phyloP scores from a whole-genome alignment of 2,888 invertebrate species.

The Entomobrya multifasciata region DNA sequence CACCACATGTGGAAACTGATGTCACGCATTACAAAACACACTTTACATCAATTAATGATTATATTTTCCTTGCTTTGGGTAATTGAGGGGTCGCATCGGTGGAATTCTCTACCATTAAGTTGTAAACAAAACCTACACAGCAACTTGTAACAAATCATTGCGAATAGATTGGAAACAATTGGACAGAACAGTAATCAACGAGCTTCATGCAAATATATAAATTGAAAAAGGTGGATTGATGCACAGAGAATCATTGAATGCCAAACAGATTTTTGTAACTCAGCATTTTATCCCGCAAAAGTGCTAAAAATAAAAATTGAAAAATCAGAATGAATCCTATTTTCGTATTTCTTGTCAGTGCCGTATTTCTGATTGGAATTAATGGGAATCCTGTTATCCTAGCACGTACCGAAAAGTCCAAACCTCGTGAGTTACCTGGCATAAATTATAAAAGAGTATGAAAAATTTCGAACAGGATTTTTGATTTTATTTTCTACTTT shows the following conservation, averaged over 20 bases:
- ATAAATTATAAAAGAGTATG: too few species aligned
- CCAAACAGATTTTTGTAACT: too few species aligned
- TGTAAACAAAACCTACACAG: slow-evolving; percentile 38
- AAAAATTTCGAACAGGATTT: slow-evolving; percentile 15
- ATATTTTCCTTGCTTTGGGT: slow-evolving; percentile 37
- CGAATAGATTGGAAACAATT: too few species aligned
- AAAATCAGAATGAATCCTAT: not conserved
- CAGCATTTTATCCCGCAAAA: not conserved
- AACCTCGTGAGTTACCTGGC: slow-evolving; percentile 54
- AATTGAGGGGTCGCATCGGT: slow-evolving; percentile 39
- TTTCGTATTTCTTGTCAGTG: not conserved
- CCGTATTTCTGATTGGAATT: not conserved
- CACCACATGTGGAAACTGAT: slow-evolving; percentile 40
- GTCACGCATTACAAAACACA: not conserved
- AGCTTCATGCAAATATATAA: too few species aligned
- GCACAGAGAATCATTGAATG: not conserved
- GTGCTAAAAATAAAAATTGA: too few species aligned
- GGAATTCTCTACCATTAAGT: not conserved
- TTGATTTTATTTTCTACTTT: not conserved
- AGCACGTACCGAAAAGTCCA: not conserved
- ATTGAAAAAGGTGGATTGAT: not conserved
- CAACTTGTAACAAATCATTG: not conserved
- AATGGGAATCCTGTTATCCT: not conserved
- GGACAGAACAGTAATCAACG: too few species aligned
- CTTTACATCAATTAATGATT: slow-evolving; percentile 37